These are phyloP conservation scores for Marisa cornuarietis DNA, from an alignment of 1,140 invertebrate genomes.

Conservation along the genomic window DNA sequence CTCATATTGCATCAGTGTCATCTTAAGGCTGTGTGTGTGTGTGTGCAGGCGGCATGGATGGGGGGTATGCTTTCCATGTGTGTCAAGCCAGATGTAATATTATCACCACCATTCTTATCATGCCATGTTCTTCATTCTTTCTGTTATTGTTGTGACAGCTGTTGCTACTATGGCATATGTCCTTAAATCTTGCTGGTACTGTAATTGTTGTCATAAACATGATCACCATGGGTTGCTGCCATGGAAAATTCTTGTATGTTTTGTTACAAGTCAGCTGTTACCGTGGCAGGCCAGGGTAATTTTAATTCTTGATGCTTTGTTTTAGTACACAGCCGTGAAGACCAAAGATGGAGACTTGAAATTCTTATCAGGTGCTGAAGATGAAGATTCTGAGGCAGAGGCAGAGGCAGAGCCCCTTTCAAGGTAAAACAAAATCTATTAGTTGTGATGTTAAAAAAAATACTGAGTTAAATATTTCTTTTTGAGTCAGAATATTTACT, in stretches of 20 bases:
- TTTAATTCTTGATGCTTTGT: background rate
- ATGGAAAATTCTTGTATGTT: background rate
- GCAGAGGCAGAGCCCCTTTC: constrained; percentile 1
- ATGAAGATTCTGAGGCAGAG: constrained; percentile 45
- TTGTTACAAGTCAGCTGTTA: too few relatives aligned
- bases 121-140: background rate
- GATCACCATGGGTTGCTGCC: background rate
- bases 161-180: too few relatives aligned
- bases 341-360: constrained; percentile 56
- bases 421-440: too few relatives aligned
- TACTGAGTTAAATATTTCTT: too few relatives aligned
- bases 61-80: too few relatives aligned
- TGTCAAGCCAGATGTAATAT: too few relatives aligned
- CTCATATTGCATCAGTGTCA: background rate
- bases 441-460: too few relatives aligned
- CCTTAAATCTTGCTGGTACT: background rate
- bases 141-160: too few relatives aligned
- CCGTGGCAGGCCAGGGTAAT: too few relatives aligned
- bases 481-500: too few relatives aligned
- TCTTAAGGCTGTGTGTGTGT: constrained; percentile 7
- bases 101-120: background rate
- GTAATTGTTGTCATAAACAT: background rate
- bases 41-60: background rate
- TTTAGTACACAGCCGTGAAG: constrained; percentile 45
- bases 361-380: constrained; percentile 55